phyloP scores from a whole-genome alignment of 2,113 vertebrate genomes.

The Alligator sinensis region DNA sequence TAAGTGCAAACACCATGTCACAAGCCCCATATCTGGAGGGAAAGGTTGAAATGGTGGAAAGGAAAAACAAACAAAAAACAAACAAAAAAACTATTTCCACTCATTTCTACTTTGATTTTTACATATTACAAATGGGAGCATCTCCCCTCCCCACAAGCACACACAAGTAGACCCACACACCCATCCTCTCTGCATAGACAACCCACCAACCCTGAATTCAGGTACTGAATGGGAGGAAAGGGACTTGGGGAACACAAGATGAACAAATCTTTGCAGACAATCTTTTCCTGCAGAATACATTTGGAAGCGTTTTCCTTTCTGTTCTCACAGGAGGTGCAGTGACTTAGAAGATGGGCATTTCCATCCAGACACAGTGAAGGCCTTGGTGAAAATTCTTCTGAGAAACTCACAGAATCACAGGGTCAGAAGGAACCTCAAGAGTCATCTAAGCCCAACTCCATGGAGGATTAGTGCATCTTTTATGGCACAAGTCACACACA shows the following conservation, averaged over 20 bases:
- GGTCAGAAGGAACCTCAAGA: too few species aligned
- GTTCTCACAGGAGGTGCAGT: background rate
- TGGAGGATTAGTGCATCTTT: constrained; percentile 5
- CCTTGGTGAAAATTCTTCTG: constrained; percentile 33
- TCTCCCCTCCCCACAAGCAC: background rate
- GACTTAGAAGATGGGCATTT: fast-evolving
- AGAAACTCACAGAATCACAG: background rate
- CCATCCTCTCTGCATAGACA: background rate
- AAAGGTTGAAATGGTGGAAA: background rate
- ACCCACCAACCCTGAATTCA: fast-evolving
- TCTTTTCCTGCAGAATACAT: background rate
- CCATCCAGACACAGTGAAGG: background rate
- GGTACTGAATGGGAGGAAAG: background rate
- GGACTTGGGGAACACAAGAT: background rate
- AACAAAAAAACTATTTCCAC: too few species aligned
- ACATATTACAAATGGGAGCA: background rate
- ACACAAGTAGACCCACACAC: background rate
- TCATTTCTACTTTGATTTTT: background rate
- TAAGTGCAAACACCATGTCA: background rate
- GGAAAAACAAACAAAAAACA: background rate
- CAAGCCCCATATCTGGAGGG: background rate
- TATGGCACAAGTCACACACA: background rate
- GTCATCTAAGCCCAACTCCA: too few species aligned
- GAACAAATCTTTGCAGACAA: background rate
- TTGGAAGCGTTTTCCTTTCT: background rate